Conservation (phyloP, 2,113 vertebrate species). For the Anolis sagrei region DNA sequence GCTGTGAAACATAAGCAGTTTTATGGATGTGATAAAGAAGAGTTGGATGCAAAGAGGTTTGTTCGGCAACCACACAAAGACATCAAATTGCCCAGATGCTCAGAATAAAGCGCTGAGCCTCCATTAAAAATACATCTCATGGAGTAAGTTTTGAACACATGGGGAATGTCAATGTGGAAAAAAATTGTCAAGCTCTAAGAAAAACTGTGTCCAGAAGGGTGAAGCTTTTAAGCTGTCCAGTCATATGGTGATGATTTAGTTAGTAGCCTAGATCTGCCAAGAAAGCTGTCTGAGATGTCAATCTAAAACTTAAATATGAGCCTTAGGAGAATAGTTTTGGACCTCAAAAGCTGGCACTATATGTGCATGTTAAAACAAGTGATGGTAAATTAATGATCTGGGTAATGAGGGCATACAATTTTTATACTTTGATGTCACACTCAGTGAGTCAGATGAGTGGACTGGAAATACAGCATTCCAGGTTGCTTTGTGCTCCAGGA, state of each 20-base stretch:
- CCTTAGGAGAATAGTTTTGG: background rate
- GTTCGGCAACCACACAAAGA: slow-evolving; percentile 45
- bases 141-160: slow-evolving; percentile 23
- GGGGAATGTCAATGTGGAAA: slow-evolving; percentile 7
- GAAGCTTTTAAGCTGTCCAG: slow-evolving; percentile 39
- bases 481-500: background rate
- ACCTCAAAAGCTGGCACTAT: background rate
- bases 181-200: slow-evolving; percentile 26
- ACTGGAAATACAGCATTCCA: background rate
- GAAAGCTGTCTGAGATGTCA: slow-evolving; percentile 17
- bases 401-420: background rate
- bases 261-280: background rate
- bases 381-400: background rate
- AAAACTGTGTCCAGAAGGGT: slow-evolving; percentile 6
- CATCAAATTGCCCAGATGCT: slow-evolving; percentile 37
- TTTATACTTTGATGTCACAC: background rate
- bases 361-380: background rate
- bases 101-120: slow-evolving; percentile 8
- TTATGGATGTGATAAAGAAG: slow-evolving; percentile 59
- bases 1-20: slow-evolving; percentile 38
- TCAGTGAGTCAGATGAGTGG: background rate
- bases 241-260: slow-evolving; percentile 20
- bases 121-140: slow-evolving; percentile 46
- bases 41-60: slow-evolving; percentile 46
- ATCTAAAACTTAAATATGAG: background rate